Evolutionary conservation across 2,797 vertebrate species (phyloP).

Genomic region (Parauchenoglanis punctatus): DNA sequence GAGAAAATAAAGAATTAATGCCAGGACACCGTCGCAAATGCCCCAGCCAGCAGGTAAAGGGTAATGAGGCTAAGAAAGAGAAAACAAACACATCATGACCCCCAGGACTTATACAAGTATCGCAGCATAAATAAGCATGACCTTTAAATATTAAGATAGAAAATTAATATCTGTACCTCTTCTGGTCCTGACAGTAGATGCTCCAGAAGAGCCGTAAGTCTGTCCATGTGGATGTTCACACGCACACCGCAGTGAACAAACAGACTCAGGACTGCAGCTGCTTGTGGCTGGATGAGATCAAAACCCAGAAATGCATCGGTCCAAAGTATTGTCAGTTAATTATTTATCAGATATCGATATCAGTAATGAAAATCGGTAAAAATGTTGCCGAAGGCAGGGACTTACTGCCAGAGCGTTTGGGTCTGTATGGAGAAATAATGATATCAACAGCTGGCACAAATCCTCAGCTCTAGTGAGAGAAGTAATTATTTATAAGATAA

Average conservation of each 20-base stretch:
- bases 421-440: slow-evolving; percentile 64
- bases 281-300: slow-evolving; percentile 76
- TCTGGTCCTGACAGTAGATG: slow-evolving; percentile 63
- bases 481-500: slow-evolving; percentile 41
- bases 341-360: slow-evolving; percentile 14
- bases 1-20: slow-evolving; percentile 78
- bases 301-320: slow-evolving; percentile 15
- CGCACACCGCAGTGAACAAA: slow-evolving; percentile 72
- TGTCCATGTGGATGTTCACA: slow-evolving; percentile 69
- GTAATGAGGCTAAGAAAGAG: slow-evolving; percentile 64
- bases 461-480: slow-evolving; percentile 67
- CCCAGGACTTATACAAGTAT: slow-evolving; percentile 43
- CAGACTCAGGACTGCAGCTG: slow-evolving; percentile 80
- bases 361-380: slow-evolving; percentile 13
- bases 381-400: slow-evolving; percentile 15
- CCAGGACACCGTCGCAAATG: slow-evolving; percentile 83
- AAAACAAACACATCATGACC: slow-evolving; percentile 49
- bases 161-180: slow-evolving; percentile 72
- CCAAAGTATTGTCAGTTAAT: slow-evolving; percentile 13
- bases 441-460: slow-evolving; percentile 66
- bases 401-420: slow-evolving; percentile 70
- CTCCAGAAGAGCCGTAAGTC: slow-evolving; percentile 70
- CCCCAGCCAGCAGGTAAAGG: slow-evolving; percentile 79
- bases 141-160: slow-evolving; percentile 34
- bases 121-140: neutral